Evolutionary conservation across 2,797 vertebrate genomes (phyloP).

Genomic region (Thamnophis elegans): DNA sequence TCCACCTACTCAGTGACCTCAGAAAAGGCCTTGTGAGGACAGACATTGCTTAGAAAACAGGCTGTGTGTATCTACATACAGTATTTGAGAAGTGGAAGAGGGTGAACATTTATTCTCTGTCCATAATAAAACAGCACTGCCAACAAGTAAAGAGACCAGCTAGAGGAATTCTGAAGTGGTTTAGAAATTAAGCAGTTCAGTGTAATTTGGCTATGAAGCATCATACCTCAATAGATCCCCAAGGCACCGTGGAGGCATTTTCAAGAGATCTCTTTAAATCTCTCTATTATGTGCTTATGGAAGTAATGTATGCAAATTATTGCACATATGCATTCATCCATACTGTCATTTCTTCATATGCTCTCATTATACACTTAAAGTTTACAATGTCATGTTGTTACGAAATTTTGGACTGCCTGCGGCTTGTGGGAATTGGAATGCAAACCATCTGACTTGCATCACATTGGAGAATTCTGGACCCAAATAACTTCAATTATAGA

Average conservation of each 20-base stretch:
- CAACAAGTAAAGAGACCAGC: not conserved
- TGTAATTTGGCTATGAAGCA: not conserved
- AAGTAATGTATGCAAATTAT: not conserved
- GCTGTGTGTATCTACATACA: constrained; percentile 9
- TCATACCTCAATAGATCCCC: not conserved
- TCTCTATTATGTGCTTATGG: not conserved
- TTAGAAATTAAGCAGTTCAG: not conserved
- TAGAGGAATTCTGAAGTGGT: not conserved
- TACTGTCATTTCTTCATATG: not conserved
- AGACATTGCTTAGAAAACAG: constrained; percentile 42
- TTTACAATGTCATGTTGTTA: not conserved
- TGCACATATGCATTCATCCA: not conserved
- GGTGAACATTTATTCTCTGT: not conserved
- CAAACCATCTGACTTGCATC: not conserved
- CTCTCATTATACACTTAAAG: not conserved
- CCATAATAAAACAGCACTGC: not conserved
- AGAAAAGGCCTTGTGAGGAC: constrained; percentile 56
- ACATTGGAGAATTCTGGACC: not conserved
- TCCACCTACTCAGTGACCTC: not conserved
- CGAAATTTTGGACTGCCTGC: not conserved
- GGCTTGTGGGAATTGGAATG: not conserved
- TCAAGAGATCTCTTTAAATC: not conserved
- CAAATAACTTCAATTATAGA: not conserved
- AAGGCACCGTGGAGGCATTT: not conserved
- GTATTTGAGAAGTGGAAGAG: not conserved